A percentile compares a stretch with the other conserved stretches of the same genome.
These are phyloP conservation scores for Syndactyla subalaris DNA, from an alignment of 2,797 vertebrate genomes.

Conservation along the genomic window DNA sequence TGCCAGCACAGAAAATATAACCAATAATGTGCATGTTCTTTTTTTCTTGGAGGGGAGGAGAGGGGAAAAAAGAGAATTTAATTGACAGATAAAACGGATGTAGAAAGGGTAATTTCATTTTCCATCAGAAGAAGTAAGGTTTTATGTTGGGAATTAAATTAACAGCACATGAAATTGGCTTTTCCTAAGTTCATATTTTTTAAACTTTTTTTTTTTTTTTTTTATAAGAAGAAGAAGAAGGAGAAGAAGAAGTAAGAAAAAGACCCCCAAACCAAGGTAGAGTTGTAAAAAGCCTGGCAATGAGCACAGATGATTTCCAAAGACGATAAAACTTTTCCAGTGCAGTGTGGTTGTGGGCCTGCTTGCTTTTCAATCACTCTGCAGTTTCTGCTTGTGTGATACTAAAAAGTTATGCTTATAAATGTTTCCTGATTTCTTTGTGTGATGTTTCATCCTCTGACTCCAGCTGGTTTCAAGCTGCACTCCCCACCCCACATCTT, in stretches of 20 bases:
- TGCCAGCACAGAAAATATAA: constrained; percentile 61
- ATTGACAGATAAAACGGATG: constrained; percentile 78
- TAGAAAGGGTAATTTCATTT: constrained; percentile 81
- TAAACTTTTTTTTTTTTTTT: constrained; percentile 32
- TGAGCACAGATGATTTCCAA: constrained; percentile 45
- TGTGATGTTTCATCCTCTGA: background rate
- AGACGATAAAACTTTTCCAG: constrained; percentile 26
- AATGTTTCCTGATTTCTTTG: constrained; percentile 31
- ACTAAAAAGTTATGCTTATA: constrained; percentile 30
- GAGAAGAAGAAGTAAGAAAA: background rate
- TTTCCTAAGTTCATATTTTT: constrained; percentile 79
- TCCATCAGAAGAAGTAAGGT: constrained; percentile 77
- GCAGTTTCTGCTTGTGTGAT: constrained; percentile 15
- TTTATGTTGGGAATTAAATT: constrained; percentile 82
- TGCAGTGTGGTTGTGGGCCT: background rate
- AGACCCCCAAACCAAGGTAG: constrained; percentile 52
- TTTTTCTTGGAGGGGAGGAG: constrained; percentile 22
- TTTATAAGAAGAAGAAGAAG: background rate
- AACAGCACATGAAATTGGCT: constrained; percentile 83
- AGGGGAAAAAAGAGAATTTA: constrained; percentile 62
- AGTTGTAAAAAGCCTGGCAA: constrained; percentile 57
- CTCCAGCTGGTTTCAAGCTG: constrained; percentile 34
- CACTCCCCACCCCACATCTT: background rate
- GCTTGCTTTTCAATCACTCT: background rate
- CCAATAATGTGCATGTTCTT: constrained; percentile 62